Evolutionary conservation across 2,888 invertebrate genomes (phyloP).

Genomic region (Glyphotaelius pellucidus): DNA sequence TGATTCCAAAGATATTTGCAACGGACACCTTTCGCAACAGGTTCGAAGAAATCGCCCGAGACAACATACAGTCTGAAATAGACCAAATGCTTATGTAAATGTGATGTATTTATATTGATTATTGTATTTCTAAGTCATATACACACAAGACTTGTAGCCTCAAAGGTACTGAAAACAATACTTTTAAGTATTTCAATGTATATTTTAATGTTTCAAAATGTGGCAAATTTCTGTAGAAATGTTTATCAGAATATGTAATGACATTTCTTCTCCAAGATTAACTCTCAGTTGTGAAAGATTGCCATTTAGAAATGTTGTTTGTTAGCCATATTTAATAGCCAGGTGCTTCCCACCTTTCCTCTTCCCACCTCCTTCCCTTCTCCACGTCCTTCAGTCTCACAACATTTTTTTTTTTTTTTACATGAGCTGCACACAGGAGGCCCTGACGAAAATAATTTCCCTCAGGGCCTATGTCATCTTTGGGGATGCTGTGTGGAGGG

Average conservation of each 20-base stretch:
- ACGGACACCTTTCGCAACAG: conserved; percentile 60
- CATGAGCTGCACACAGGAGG: too few species aligned
- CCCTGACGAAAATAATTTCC: too few species aligned
- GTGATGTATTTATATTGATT: conserved; percentile 23
- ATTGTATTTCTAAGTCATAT: conserved; percentile 42
- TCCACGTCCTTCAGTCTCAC: too few species aligned
- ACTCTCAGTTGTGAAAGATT: too few species aligned
- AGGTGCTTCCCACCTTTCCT: too few species aligned
- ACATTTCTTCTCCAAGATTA: background rate
- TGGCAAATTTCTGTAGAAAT: background rate
- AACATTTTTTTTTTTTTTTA: too few species aligned
- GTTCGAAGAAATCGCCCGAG: conserved; percentile 62
- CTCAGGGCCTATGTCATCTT: too few species aligned
- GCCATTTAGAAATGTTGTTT: too few species aligned
- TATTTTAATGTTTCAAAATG: background rate
- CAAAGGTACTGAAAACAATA: conserved; percentile 48
- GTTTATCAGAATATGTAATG: background rate
- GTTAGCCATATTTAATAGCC: too few species aligned
- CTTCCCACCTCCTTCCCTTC: too few species aligned
- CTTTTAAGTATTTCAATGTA: conserved; percentile 22
- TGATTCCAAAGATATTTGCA: conserved; percentile 63
- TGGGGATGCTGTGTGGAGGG: too few species aligned
- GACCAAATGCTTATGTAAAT: conserved; percentile 53
- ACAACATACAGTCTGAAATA: conserved; percentile 64
- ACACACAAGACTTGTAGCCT: conserved; percentile 47